Conservation (phyloP, 2,113 vertebrate species). For the Bucco capensis region DNA sequence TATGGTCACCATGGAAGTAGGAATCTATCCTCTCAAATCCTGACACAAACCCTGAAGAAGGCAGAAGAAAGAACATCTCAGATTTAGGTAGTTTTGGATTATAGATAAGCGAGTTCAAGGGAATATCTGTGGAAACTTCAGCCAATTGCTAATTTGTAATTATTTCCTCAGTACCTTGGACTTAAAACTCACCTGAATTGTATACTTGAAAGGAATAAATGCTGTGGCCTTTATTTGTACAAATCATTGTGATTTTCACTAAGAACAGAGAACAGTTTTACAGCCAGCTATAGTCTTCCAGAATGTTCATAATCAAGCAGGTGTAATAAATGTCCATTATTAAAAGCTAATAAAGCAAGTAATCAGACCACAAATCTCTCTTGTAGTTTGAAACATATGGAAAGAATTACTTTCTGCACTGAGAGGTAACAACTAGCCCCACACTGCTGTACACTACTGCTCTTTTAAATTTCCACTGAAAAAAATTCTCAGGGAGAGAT, state of each 20-base stretch:
- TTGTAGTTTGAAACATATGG: not conserved
- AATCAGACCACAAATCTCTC: not conserved
- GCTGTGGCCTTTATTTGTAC: not conserved
- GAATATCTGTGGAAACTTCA: not conserved
- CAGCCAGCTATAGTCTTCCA: not conserved
- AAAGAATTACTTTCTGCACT: not conserved
- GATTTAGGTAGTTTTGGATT: not conserved
- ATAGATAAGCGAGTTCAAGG: not conserved
- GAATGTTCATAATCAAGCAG: not conserved
- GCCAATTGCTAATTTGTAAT: not conserved
- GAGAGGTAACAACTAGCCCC: not conserved
- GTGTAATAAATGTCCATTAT: not conserved
- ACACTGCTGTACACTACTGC: not conserved
- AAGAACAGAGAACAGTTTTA: not conserved
- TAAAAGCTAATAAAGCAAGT: not conserved
- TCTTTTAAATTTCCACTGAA: not conserved
- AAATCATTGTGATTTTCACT: not conserved
- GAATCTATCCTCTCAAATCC: not conserved
- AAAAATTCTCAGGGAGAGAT: not conserved
- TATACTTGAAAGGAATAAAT: not conserved
- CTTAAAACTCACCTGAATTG: not conserved
- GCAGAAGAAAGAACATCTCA: no score
- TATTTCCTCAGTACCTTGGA: not conserved
- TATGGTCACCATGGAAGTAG: rapidly evolving
- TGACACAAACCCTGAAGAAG: no score